These are phyloP conservation scores for Poeciliopsis occidentalis DNA, from an alignment of 2,113 vertebrate species.

Conservation along the genomic window DNA sequence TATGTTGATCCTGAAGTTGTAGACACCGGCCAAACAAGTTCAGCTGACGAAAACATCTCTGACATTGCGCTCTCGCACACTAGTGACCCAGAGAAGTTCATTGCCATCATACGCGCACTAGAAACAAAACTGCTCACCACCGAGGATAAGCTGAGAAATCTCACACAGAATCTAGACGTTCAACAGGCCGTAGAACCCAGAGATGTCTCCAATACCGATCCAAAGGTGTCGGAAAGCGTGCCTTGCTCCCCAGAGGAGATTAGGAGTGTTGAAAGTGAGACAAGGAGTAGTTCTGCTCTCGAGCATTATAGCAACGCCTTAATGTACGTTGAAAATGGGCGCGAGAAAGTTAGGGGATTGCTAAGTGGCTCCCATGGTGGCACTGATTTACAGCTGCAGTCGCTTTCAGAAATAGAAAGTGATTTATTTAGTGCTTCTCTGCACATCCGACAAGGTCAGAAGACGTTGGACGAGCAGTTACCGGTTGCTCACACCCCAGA, in stretches of 20 bases:
- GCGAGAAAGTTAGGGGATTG: constrained; percentile 82
- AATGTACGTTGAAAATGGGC: constrained; percentile 85
- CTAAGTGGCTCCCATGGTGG: constrained; percentile 72
- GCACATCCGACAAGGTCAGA: constrained; percentile 74
- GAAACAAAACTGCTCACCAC: constrained; percentile 91
- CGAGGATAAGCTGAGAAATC: constrained; percentile 90
- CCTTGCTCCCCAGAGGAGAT: constrained; percentile 79
- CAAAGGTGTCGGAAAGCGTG: constrained; percentile 77
- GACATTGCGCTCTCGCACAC: constrained; percentile 77
- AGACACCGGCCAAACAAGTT: constrained; percentile 79
- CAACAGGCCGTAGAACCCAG: constrained; percentile 81
- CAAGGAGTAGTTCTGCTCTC: constrained; percentile 69
- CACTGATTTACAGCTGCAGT: constrained; percentile 68
- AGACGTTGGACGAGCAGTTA: constrained; percentile 43
- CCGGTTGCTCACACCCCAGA: constrained; percentile 43
- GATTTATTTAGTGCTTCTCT: constrained; percentile 81
- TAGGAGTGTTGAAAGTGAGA: constrained; percentile 36
- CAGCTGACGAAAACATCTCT: constrained; percentile 80
- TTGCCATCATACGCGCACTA: constrained; percentile 90
- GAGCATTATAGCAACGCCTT: constrained; percentile 84
- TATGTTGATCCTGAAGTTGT: constrained; percentile 83
- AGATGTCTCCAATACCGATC: constrained; percentile 68
- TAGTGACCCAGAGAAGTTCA: constrained; percentile 87
- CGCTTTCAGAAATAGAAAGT: constrained; percentile 82
- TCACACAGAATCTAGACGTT: constrained; percentile 86